Evolutionary conservation across 2,797 vertebrate species (phyloP), one percentile per base, ranked within the genome.

Genomic region (Hydrocynus forskahlii): DNA sequence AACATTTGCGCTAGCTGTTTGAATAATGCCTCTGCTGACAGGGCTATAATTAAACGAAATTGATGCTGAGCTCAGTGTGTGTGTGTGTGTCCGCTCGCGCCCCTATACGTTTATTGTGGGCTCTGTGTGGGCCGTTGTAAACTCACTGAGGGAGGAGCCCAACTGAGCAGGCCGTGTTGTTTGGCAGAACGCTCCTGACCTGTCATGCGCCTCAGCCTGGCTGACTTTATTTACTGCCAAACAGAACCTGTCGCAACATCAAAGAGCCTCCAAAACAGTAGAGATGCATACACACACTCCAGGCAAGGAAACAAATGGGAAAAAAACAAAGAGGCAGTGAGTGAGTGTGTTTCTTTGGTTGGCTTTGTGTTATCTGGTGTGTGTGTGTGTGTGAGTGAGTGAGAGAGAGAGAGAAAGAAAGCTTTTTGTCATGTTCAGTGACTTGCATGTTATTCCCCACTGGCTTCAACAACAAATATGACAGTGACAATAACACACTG

Each of bases 1-100:
- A 99, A 98, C 98, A 99, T 99, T 99, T 98, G 96, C 95, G 96
- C 96, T 96, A 94, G 96, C 96, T 97, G 96, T 97, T 97, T 97
- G 96, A 99, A 97, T 98, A 99, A 99, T 99, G 96, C 95, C 94
- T 93, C 93, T 94, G 95, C 96, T 97, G 97, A 98, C 96, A 97
- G 96, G 96, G 94, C 96, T 96, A 95, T 96, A 97, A 97, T 97
- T 97, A 92, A 95, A 94, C 95, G 94, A 96, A 97, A 98, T 96
- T 95, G 95, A 97, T 97, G 96, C 96, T 94, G 95, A 96, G 95
- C 96, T 96, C 92, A 95, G 95, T 94, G 95, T 93, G 94, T 94
- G 94, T 92, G 81, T 45, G 81, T 70, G 48, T 72, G 66, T 48
- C 54, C n/a, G n/a, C n/a, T n/a, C 62, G 40, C 95, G 94, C 95